Percentiles rank a stretch among this genome's conserved stretches.
Conservation (phyloP, 1,140 invertebrate genomes). For the Drusus annulatus region DNA sequence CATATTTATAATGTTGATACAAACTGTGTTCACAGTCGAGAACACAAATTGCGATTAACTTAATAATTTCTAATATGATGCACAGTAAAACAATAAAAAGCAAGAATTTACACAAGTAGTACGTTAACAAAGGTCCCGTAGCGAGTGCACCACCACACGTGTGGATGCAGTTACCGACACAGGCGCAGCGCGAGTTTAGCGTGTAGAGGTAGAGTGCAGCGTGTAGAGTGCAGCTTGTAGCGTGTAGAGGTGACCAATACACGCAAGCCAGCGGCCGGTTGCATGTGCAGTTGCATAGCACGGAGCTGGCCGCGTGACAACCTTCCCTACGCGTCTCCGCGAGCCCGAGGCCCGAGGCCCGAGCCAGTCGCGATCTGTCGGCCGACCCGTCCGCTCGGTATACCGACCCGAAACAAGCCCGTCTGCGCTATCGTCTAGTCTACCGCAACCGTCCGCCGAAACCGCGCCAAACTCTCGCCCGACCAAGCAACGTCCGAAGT, state of each 20-base stretch:
- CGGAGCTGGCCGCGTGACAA: constrained; percentile 40
- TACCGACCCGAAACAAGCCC: background rate
- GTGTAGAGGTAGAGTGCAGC: too few relatives aligned
- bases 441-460: background rate
- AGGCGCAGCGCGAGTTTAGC: constrained; percentile 59
- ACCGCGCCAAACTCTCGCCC: constrained; percentile 15
- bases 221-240: too few relatives aligned
- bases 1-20: too few relatives aligned
- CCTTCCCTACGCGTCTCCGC: constrained; percentile 12
- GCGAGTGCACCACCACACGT: constrained; percentile 4
- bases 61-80: too few relatives aligned
- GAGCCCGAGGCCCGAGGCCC: too few relatives aligned
- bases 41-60: too few relatives aligned
- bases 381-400: constrained; percentile 33
- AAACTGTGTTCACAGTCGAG: too few relatives aligned
- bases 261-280: background rate
- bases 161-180: constrained; percentile 54
- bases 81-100: too few relatives aligned
- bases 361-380: constrained; percentile 35
- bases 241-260: background rate
- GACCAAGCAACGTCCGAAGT: background rate
- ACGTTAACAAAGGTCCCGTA: constrained; percentile 27
- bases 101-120: background rate
- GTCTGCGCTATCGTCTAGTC: background rate
- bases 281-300: constrained; percentile 41